Percentiles rank a stretch among this genome's conserved stretches.
These are phyloP conservation scores for Phrynocephalus versicolor DNA, from an alignment of 2,113 vertebrate species.

Conservation along the genomic window DNA sequence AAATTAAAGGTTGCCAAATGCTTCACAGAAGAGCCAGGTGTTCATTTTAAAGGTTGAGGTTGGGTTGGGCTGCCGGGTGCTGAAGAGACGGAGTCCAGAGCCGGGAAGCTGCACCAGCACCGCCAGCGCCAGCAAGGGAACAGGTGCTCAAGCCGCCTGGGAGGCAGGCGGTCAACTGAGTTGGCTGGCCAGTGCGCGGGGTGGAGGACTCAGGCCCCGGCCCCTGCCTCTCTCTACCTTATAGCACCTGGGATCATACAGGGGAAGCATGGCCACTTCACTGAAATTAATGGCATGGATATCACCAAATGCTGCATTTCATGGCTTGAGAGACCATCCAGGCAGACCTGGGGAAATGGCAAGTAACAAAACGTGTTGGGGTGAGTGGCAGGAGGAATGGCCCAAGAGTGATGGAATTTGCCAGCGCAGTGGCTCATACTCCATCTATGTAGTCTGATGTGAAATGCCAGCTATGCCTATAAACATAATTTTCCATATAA, in stretches of 20 bases:
- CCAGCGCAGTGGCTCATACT: slow-evolving; percentile 40
- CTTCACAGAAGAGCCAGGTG: too few relatives aligned
- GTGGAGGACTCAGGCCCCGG: not conserved
- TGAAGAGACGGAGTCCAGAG: too few relatives aligned
- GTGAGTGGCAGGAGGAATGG: slow-evolving; percentile 37
- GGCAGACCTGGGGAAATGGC: slow-evolving; percentile 39
- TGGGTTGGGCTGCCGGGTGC: too few relatives aligned
- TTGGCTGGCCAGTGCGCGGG: too few relatives aligned
- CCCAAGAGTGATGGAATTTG: slow-evolving; percentile 44
- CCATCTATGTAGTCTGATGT: slow-evolving; percentile 59
- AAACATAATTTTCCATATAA: slow-evolving; percentile 63
- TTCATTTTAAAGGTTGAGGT: too few relatives aligned
- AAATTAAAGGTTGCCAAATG: too few relatives aligned
- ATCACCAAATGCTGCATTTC: not conserved
- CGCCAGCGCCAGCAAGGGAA: too few relatives aligned
- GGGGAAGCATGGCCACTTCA: not conserved
- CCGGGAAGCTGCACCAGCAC: too few relatives aligned
- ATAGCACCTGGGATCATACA: not conserved
- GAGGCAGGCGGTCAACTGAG: too few relatives aligned
- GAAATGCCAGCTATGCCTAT: slow-evolving; percentile 59
- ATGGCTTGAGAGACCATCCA: slow-evolving; percentile 37
- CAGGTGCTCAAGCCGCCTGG: too few relatives aligned
- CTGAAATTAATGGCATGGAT: not conserved
- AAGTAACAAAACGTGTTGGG: slow-evolving; percentile 22
- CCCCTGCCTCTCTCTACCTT: too few relatives aligned